phyloP scores from a whole-genome alignment of 2,888 invertebrate species.

The Tenthredo amoena region DNA sequence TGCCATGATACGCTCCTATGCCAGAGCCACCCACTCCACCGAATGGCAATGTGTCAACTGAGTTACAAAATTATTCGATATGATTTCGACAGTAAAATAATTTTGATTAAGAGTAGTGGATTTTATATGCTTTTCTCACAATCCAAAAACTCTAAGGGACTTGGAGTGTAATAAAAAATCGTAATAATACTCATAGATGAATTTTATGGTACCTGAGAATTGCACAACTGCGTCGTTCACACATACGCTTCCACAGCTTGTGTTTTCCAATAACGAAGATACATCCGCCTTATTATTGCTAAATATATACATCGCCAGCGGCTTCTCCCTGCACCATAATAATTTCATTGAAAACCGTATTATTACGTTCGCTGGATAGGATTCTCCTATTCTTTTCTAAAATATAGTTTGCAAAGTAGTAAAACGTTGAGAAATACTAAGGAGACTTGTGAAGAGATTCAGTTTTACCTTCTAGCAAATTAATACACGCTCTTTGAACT shows the following conservation, averaged over 20 bases:
- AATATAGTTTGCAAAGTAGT: background rate
- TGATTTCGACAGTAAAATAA: background rate
- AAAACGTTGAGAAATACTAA: background rate
- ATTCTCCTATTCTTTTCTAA: background rate
- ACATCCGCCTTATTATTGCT: slow-evolving; percentile 81
- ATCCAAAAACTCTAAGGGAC: slow-evolving; percentile 71
- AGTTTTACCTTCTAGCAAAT: background rate
- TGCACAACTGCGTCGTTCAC: slow-evolving; percentile 95
- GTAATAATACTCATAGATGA: slow-evolving; percentile 47
- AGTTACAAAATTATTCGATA: slow-evolving; percentile 59
- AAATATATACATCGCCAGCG: slow-evolving; percentile 94
- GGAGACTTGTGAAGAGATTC: background rate
- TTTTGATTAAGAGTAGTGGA: background rate
- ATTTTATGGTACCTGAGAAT: slow-evolving; percentile 80
- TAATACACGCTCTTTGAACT: background rate
- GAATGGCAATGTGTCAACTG: slow-evolving; percentile 96
- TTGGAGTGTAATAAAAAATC: slow-evolving; percentile 31
- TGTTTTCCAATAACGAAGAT: slow-evolving; percentile 84
- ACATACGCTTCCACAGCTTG: slow-evolving; percentile 89
- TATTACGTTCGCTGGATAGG: background rate
- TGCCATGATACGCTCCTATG: slow-evolving; percentile 96
- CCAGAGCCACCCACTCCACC: slow-evolving; percentile 98
- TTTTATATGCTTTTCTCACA: background rate
- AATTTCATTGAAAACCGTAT: background rate
- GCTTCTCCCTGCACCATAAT: slow-evolving; percentile 87